A percentile compares a stretch with the other conserved stretches of the same genome.
Evolutionary conservation across 1,140 invertebrate species (phyloP).

Genomic region (Drosophila repleta): DNA sequence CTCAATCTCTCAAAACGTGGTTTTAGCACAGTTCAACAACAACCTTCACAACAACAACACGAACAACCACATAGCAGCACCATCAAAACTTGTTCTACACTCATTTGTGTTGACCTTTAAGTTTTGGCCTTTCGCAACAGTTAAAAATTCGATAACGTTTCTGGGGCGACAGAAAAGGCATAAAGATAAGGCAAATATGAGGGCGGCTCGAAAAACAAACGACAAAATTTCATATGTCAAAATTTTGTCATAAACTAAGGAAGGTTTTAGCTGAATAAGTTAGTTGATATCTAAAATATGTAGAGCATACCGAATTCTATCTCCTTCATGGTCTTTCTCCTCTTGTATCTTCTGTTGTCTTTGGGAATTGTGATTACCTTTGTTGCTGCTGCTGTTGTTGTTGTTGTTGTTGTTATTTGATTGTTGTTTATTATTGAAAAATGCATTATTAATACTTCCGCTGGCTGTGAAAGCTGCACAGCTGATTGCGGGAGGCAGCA

Average conservation of each 20-base stretch:
- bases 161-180: not conserved
- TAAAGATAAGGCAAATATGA: not conserved
- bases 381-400: conserved; percentile 13
- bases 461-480: conserved; percentile 42
- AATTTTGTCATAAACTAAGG: too few species aligned
- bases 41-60: not conserved
- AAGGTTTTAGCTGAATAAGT: too few species aligned
- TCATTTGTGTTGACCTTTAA: not conserved
- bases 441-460: conserved; percentile 77
- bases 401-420: conserved; percentile 25
- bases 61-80: not conserved
- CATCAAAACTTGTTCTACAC: not conserved
- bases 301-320: not conserved
- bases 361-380: conserved; percentile 17
- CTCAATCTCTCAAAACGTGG: too few species aligned
- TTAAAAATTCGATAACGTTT: not conserved
- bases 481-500: conserved; percentile 29
- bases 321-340: not conserved
- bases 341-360: conserved; percentile 26
- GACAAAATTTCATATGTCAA: too few species aligned
- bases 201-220: too few species aligned
- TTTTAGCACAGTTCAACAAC: too few species aligned
- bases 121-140: not conserved
- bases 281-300: too few species aligned
- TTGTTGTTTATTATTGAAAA: conserved; percentile 63